phyloP scores from a whole-genome alignment of 2,113 vertebrate species.

The Micromys minutus region DNA sequence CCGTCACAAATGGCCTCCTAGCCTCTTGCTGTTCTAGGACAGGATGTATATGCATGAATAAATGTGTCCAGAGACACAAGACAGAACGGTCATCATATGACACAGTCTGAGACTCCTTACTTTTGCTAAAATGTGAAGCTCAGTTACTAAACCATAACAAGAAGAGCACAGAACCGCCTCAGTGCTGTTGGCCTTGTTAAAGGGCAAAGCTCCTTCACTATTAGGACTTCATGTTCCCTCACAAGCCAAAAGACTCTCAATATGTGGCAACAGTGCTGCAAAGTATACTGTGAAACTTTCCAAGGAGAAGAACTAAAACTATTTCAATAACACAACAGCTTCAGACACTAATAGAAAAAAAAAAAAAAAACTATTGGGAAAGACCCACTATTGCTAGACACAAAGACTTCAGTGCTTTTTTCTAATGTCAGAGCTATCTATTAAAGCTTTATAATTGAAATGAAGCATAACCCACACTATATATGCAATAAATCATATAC shows the following conservation, averaged over 20 bases:
- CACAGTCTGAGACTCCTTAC: conserved; percentile 22
- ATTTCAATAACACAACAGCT: conserved; percentile 41
- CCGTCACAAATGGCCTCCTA: conserved; percentile 7
- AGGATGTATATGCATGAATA: neutral
- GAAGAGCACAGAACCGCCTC: neutral
- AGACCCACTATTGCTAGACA: neutral
- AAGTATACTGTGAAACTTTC: conserved; percentile 39
- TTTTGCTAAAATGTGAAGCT: conserved; percentile 46
- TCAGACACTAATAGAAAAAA: conserved; percentile 33
- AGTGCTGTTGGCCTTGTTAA: neutral
- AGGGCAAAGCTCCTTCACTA: neutral
- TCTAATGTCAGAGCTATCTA: conserved; percentile 45
- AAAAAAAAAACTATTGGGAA: conserved; percentile 48
- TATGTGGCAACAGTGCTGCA: neutral
- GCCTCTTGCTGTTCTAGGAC: conserved; percentile 21
- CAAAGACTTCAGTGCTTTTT: neutral
- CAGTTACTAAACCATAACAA: neutral
- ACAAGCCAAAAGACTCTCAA: conserved; percentile 19
- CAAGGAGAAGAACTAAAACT: conserved; percentile 1
- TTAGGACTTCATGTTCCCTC: conserved; percentile 17
- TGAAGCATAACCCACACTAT: conserved; percentile 18
- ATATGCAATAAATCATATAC: neutral
- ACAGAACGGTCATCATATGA: neutral
- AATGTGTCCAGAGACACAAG: neutral
- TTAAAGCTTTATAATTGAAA: conserved; percentile 1